Conservation (phyloP, 2,888 invertebrate species). For the Pammene fasciana region DNA sequence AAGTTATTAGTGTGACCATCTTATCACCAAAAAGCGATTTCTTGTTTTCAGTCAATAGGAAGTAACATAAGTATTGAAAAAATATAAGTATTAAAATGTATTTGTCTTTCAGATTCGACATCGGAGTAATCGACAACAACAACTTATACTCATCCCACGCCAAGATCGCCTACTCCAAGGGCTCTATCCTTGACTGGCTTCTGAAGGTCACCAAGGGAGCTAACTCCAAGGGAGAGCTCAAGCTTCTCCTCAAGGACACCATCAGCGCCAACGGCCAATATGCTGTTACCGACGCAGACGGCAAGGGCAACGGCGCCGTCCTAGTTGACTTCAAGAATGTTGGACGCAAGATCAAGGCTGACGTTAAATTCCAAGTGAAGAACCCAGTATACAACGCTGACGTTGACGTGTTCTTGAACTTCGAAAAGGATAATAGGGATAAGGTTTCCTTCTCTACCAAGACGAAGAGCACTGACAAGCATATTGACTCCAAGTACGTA, state of each 20-base stretch:
- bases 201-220: constrained; percentile 74
- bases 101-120: constrained; percentile 66
- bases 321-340: constrained; percentile 84
- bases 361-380: constrained; percentile 84
- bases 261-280: constrained; percentile 86
- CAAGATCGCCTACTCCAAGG: constrained; percentile 72
- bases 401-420: constrained; percentile 86
- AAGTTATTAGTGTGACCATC: too few relatives aligned
- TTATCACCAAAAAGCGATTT: too few relatives aligned
- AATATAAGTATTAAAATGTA: too few relatives aligned
- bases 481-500: constrained; percentile 85
- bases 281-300: constrained; percentile 83
- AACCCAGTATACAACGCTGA: constrained; percentile 85
- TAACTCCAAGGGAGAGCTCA: constrained; percentile 77
- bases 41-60: too few relatives aligned
- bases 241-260: constrained; percentile 84
- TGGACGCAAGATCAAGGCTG: constrained; percentile 84
- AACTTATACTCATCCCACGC: constrained; percentile 79
- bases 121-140: constrained; percentile 71
- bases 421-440: constrained; percentile 87
- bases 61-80: too few relatives aligned
- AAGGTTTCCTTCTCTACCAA: constrained; percentile 86
- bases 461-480: constrained; percentile 77
- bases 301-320: constrained; percentile 85
- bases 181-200: constrained; percentile 82